These are phyloP conservation scores for Ectobius pallidus DNA, from an alignment of 2,888 invertebrate species.

Conservation along the genomic window DNA sequence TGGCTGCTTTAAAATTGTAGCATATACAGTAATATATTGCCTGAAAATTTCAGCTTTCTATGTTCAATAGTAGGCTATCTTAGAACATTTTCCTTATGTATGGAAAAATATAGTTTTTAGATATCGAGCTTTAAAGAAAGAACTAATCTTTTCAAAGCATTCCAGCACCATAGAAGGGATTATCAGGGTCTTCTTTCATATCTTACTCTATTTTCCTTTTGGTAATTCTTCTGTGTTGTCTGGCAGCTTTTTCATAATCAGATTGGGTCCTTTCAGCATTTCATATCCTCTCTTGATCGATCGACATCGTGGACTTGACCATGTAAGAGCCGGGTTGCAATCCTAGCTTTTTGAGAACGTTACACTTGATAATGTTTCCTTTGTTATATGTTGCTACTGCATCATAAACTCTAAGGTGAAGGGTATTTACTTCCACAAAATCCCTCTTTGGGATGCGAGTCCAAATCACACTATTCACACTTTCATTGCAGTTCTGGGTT, in stretches of 20 bases:
- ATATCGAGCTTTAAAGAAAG: neutral
- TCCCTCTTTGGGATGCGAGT: neutral
- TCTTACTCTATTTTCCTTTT: slow-evolving; percentile 2
- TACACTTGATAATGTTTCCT: slow-evolving; percentile 16
- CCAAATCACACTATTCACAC: neutral
- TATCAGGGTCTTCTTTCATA: neutral
- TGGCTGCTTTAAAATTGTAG: no score
- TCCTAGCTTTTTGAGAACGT: neutral
- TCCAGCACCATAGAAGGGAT: no score
- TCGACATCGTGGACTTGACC: neutral
- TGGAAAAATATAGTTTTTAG: neutral
- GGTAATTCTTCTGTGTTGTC: neutral
- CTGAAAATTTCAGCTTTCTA: neutral
- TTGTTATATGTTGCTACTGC: slow-evolving; percentile 18
- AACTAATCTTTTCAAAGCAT: no score
- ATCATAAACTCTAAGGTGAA: slow-evolving; percentile 24
- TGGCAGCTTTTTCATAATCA: neutral
- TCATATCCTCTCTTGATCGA: neutral
- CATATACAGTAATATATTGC: neutral
- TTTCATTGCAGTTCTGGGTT: neutral
- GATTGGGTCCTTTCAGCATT: neutral
- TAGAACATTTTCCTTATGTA: neutral
- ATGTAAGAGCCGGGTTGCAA: neutral
- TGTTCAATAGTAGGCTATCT: neutral
- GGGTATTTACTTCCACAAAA: slow-evolving; percentile 6